A percentile compares a stretch with the other conserved stretches of the same genome.
Conservation (phyloP, 1,140 invertebrate genomes). For the Drosophila tristis region DNA sequence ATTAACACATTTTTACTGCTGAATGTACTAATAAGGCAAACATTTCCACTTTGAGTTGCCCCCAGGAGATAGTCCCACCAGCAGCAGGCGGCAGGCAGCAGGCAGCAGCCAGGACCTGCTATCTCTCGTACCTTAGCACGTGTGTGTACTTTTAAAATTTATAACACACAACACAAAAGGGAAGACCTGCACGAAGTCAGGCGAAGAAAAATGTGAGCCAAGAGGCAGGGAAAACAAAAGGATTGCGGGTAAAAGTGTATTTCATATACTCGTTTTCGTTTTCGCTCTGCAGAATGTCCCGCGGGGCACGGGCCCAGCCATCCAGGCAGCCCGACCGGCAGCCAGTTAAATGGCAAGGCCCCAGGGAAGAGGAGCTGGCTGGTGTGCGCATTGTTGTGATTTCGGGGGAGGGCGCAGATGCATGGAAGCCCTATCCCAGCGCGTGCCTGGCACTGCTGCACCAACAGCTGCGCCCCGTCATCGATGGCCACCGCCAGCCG, state of each 20-base stretch:
- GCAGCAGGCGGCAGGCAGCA: conserved; percentile 2
- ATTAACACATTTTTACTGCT: conserved; percentile 83
- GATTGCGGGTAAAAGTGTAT: conserved; percentile 48
- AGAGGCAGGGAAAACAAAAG: conserved; percentile 59
- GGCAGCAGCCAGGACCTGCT: conserved; percentile 39
- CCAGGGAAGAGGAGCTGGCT: conserved; percentile 33
- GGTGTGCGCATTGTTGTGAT: conserved; percentile 45
- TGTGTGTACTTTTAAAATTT: conserved; percentile 76
- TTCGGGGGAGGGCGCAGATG: conserved; percentile 55
- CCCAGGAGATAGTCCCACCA: conserved; percentile 55
- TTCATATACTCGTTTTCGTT: conserved; percentile 33
- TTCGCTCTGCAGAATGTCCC: conserved; percentile 25
- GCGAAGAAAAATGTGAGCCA: conserved; percentile 70
- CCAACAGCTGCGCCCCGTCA: conserved; percentile 56
- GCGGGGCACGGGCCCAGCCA: conserved; percentile 17
- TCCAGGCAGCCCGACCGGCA: conserved; percentile 45
- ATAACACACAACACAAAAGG: conserved; percentile 53
- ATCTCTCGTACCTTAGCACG: conserved; percentile 46
- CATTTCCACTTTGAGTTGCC: conserved; percentile 80
- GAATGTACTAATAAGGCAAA: conserved; percentile 82
- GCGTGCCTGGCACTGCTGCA: conserved; percentile 50
- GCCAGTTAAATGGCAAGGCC: conserved; percentile 74
- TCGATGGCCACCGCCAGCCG: conserved; percentile 18
- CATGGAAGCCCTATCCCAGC: conserved; percentile 14
- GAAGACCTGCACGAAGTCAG: conserved; percentile 38